Percentiles rank a stretch among this genome's conserved stretches.
phyloP scores from a whole-genome alignment of 2,113 vertebrate genomes.

The Microcebus jonahi region DNA sequence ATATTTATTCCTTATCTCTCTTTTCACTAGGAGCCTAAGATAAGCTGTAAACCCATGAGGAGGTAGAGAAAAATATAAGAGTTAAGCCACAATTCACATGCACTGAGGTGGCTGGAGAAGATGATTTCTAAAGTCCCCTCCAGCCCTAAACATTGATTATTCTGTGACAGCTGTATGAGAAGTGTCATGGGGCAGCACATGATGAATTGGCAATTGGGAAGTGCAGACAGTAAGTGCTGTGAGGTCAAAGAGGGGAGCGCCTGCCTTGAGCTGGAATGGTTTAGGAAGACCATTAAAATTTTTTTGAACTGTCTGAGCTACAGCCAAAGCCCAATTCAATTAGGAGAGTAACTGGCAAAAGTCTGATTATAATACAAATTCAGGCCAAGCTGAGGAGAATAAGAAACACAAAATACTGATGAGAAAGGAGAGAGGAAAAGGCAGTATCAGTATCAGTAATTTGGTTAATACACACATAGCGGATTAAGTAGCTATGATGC shows the following conservation, averaged over 20 bases:
- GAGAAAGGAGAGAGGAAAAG: slow-evolving; percentile 35
- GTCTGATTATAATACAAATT: slow-evolving; percentile 46
- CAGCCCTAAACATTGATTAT: slow-evolving; percentile 20
- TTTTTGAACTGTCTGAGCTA: slow-evolving; percentile 40
- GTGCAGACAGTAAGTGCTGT: neutral
- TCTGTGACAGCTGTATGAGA: neutral
- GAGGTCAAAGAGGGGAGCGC: neutral
- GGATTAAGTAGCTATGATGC: neutral
- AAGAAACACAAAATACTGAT: slow-evolving; percentile 19
- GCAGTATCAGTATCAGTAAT: slow-evolving; percentile 3
- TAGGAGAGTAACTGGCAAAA: slow-evolving; percentile 30
- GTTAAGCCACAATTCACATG: neutral
- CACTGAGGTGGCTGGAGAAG: neutral
- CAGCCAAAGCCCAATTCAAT: slow-evolving; percentile 57
- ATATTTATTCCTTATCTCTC: neutral
- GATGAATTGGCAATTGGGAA: slow-evolving; percentile 36
- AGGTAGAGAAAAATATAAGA: slow-evolving; percentile 2
- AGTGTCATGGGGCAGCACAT: neutral
- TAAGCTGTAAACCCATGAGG: neutral
- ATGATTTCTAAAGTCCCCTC: neutral
- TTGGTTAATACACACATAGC: slow-evolving; percentile 35
- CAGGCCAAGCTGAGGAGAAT: neutral
- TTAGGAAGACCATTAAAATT: slow-evolving; percentile 11
- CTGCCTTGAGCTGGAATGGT: neutral
- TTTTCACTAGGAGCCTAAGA: slow-evolving; percentile 4